These are phyloP conservation scores for Atractosteus spatula DNA, from an alignment of 2,113 vertebrate species.

Conservation along the genomic window DNA sequence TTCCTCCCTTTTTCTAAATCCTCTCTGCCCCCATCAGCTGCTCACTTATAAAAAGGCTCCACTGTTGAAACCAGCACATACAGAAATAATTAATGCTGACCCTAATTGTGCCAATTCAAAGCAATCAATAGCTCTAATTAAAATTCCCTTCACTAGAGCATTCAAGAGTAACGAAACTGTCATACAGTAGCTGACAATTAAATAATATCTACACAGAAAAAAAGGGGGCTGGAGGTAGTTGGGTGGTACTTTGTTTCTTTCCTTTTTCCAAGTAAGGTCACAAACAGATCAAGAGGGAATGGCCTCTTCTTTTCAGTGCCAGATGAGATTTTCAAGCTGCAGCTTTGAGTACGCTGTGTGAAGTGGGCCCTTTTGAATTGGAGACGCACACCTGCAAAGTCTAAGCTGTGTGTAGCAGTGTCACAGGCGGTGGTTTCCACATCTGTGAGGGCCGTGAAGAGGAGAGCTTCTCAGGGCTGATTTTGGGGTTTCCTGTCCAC, in stretches of 20 bases:
- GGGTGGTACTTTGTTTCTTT: background rate
- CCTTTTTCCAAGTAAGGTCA: background rate
- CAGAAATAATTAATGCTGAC: conserved; percentile 77
- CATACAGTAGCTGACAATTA: conserved; percentile 70
- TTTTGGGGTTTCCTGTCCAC: conserved; percentile 63
- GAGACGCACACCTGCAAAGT: conserved; percentile 50
- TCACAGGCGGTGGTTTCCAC: background rate
- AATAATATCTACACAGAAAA: conserved; percentile 57
- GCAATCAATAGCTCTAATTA: conserved; percentile 89
- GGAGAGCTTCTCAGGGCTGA: conserved; percentile 23
- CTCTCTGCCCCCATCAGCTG: conserved; percentile 44
- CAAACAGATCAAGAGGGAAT: conserved; percentile 29
- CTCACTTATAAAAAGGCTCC: conserved; percentile 57
- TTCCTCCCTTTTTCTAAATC: background rate
- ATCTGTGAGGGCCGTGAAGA: background rate
- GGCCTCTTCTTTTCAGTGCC: conserved; percentile 44
- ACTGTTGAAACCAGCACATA: conserved; percentile 71
- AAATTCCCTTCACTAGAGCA: conserved; percentile 70
- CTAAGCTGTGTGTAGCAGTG: conserved; percentile 12
- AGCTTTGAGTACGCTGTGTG: conserved; percentile 23
- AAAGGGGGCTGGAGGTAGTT: conserved; percentile 18
- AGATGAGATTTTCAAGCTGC: conserved; percentile 22
- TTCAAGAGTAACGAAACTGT: conserved; percentile 75
- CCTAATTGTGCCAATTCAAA: conserved; percentile 87
- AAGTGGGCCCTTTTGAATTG: conserved; percentile 25